phyloP scores from a whole-genome alignment of 2,113 vertebrate species.

The Eonycteris spelaea region DNA sequence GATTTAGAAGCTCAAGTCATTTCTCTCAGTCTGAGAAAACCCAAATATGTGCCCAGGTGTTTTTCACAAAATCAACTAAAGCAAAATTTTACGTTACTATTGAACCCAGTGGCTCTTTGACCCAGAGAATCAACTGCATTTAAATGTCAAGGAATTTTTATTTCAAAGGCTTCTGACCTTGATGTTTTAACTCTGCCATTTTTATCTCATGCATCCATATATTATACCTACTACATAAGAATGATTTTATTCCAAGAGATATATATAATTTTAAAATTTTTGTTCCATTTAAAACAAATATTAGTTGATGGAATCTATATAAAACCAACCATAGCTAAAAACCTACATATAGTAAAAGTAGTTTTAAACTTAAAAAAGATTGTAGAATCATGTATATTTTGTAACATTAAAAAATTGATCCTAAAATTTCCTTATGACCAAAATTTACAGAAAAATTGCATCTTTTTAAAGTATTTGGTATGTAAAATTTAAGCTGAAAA shows the following conservation, averaged over 20 bases:
- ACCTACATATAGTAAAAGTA: background rate
- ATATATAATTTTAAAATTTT: background rate
- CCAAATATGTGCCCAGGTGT: background rate
- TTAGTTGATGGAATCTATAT: background rate
- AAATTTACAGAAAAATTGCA: background rate
- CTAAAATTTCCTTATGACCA: background rate
- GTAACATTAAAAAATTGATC: background rate
- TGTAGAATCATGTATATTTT: background rate
- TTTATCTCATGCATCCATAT: background rate
- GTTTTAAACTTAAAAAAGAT: background rate
- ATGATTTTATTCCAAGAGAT: background rate
- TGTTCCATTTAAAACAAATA: background rate
- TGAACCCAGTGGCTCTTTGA: background rate
- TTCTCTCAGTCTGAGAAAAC: constrained; percentile 20
- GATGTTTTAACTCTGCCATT: background rate
- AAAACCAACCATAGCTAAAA: constrained; percentile 16
- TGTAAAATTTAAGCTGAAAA: background rate
- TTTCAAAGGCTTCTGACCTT: background rate
- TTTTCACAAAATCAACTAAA: background rate
- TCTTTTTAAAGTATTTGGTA: background rate
- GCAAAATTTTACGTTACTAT: background rate
- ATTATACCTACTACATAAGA: background rate
- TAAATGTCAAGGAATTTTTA: background rate
- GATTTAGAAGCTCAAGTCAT: background rate
- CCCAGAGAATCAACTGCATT: background rate